A percentile compares a stretch with the other conserved stretches of the same genome.
These are phyloP conservation scores for Tuta absoluta DNA, from an alignment of 2,888 invertebrate species.

Conservation along the genomic window DNA sequence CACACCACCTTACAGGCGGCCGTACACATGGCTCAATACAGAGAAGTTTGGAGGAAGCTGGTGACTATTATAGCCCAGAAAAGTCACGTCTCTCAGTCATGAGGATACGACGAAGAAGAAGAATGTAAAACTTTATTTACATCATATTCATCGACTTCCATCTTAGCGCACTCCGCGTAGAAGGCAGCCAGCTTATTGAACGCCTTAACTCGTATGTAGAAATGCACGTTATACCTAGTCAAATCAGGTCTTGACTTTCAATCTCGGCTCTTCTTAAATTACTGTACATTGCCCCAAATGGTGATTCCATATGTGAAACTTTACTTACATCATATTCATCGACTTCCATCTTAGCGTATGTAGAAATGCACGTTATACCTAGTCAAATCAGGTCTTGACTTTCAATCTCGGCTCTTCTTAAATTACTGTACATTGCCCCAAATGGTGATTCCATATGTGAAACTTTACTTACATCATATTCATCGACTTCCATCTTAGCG, in stretches of 20 bases:
- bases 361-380: slow-evolving; percentile 97
- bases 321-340: slow-evolving; percentile 77
- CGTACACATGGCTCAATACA: too few relatives aligned
- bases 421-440: slow-evolving; percentile 89
- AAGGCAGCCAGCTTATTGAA: slow-evolving; percentile 95
- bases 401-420: slow-evolving; percentile 96
- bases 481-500: slow-evolving; percentile 83
- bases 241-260: slow-evolving; percentile 96
- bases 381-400: slow-evolving; percentile 91
- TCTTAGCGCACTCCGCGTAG: slow-evolving; percentile 94
- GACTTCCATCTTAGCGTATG: slow-evolving; percentile 87
- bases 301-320: background rate
- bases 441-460: too few relatives aligned
- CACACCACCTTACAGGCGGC: too few relatives aligned
- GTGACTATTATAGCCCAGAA: too few relatives aligned
- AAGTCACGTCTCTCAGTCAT: too few relatives aligned
- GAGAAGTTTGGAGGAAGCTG: too few relatives aligned
- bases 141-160: slow-evolving; percentile 79
- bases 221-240: slow-evolving; percentile 94
- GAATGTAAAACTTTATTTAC: slow-evolving; percentile 43
- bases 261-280: slow-evolving; percentile 94
- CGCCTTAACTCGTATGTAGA: slow-evolving; percentile 97
- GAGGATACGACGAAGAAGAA: background rate
- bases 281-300: slow-evolving; percentile 84
- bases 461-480: slow-evolving; percentile 68